phyloP scores from a whole-genome alignment of 2,797 vertebrate genomes.

The Lates japonicus region DNA sequence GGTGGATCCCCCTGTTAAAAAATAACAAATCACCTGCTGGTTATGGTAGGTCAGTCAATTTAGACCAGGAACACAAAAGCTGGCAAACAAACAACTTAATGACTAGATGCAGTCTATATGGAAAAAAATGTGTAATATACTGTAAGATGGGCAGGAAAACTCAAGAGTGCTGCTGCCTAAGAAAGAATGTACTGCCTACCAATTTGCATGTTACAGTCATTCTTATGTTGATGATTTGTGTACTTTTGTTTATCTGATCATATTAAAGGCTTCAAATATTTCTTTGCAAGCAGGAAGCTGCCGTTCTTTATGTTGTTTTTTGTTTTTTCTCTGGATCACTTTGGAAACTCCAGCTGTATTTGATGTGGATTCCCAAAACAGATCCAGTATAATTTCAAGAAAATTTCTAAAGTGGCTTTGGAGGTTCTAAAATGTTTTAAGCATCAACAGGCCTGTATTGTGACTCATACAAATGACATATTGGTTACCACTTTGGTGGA shows the following conservation, averaged over 20 bases:
- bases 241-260: not conserved
- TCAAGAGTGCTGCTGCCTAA: not conserved
- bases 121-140: conserved; percentile 16
- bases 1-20: too few species aligned
- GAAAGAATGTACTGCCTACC: not conserved
- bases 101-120: not conserved
- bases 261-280: conserved; percentile 27
- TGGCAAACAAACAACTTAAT: too few species aligned
- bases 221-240: not conserved
- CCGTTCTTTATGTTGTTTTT: conserved; percentile 8
- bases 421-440: conserved; percentile 24
- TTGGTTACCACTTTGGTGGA: not conserved
- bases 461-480: not conserved
- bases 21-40: too few species aligned
- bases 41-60: too few species aligned
- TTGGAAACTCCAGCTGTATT: conserved; percentile 1
- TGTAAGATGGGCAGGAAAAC: not conserved
- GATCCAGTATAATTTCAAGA: not conserved
- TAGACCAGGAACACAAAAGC: too few species aligned
- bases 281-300: not conserved
- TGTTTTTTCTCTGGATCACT: not conserved
- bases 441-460: conserved; percentile 11
- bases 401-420: conserved; percentile 6
- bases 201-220: not conserved
- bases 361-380: conserved; percentile 6